Percentiles rank a stretch among this genome's conserved stretches.
Conservation (phyloP, 1,140 invertebrate species). For the Asbolus verrucosus region DNA sequence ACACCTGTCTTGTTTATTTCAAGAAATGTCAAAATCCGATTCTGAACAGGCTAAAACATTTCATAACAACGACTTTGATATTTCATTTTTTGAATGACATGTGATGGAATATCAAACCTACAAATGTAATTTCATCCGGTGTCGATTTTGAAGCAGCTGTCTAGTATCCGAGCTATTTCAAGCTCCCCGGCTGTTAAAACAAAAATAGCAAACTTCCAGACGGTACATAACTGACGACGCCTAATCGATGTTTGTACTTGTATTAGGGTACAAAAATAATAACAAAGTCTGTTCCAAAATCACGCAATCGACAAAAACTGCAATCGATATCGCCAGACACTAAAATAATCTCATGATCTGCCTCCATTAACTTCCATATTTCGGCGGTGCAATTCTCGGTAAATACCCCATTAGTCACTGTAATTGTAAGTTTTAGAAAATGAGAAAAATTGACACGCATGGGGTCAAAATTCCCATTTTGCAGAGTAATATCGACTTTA, state of each 20-base stretch:
- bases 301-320: constrained; percentile 14
- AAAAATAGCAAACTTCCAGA: constrained; percentile 27
- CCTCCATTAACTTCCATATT: neutral
- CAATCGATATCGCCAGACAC: constrained; percentile 1
- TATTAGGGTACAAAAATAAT: constrained; percentile 23
- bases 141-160: constrained; percentile 23
- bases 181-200: constrained; percentile 21
- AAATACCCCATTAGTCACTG: neutral
- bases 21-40: too few relatives aligned
- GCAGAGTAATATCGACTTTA: too few relatives aligned
- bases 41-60: too few relatives aligned
- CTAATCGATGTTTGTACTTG: constrained; percentile 15
- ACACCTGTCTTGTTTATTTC: too few relatives aligned
- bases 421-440: neutral
- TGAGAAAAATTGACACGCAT: too few relatives aligned
- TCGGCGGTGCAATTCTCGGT: neutral
- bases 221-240: constrained; percentile 20
- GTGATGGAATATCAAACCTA: constrained; percentile 1
- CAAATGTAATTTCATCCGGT: constrained; percentile 28
- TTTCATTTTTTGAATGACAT: neutral
- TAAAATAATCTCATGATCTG: constrained; percentile 17
- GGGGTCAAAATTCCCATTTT: too few relatives aligned
- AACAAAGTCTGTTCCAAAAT: constrained; percentile 16
- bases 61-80: too few relatives aligned
- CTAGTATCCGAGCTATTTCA: constrained; percentile 25